These are phyloP conservation scores for Baryphthengus martii DNA, from an alignment of 2,113 vertebrate genomes.

Conservation along the genomic window DNA sequence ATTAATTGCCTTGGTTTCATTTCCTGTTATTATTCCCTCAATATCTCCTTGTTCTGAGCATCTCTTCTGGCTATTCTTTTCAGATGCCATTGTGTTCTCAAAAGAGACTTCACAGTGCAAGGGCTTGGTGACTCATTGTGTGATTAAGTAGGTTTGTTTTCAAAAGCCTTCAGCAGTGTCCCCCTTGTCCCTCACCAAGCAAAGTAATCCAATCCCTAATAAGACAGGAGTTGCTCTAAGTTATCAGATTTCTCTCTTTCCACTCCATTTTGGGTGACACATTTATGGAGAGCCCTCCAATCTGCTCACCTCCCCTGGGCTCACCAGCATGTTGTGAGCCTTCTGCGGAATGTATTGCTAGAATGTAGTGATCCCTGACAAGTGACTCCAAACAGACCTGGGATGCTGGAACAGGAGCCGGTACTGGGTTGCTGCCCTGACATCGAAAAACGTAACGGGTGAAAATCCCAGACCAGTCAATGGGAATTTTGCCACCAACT, in stretches of 20 bases:
- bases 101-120: not conserved
- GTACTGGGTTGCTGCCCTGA: not conserved
- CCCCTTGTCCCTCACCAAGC: not conserved
- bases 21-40: not conserved
- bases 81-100: not conserved
- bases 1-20: not conserved
- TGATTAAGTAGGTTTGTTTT: not conserved
- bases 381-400: not conserved
- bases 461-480: not conserved
- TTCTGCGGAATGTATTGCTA: not conserved
- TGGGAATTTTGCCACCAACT: not conserved
- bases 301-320: not conserved
- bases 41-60: not conserved
- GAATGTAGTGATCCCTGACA: not conserved
- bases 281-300: not conserved
- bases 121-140: too few species aligned
- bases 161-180: not conserved
- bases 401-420: not conserved
- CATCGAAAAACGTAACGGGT: not conserved
- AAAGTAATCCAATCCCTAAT: not conserved
- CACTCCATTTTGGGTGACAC: not conserved
- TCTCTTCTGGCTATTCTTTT: not conserved
- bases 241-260: not conserved
- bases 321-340: rapidly evolving
- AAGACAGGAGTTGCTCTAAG: not conserved